Base-by-base conservation (phyloP, 2,888 invertebrate species). In the Sarcophaga subvicina region DNA sequence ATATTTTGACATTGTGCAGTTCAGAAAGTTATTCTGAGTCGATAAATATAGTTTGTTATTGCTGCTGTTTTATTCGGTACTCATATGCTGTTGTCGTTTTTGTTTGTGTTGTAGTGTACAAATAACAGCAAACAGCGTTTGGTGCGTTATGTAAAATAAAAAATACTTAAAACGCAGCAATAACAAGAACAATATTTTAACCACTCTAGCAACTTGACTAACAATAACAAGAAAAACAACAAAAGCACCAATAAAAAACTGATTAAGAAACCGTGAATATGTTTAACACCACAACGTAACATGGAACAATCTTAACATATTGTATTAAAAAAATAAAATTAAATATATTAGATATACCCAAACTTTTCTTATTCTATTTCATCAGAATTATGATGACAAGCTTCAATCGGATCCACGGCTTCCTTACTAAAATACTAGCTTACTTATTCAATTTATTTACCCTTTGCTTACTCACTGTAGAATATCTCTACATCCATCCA, bases 21-120 rank as follows among this genome's bases (percentile, higher is more conserved):
- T 81, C 81, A 69, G 54, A 75, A 81, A 75, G 69, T 81, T 82
- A 82, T 70, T 82, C 81, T 76, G 70, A 70, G 75, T 81, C 81
- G 69, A 75, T 79, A 80, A 80, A 80, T 73, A 73, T 69, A 64
- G 47, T 75, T 80, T 66, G 20, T 79, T 79, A 79, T 63, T 37
- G 37, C 37, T 37, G 37, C 37, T 37, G 37, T 54, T 14, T 12
- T 54, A 14, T 54, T 54, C 17, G 54, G 54, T 66, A 77, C 59
- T 60, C 78, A 70, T 79, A 63, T 70, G 20, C 20, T 70, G 25
- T 64, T 75, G 17, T 69, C n/a, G 37, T 20, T 67, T 14, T 37
- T 37, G 37, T 66, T 37, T 4, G 4, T 54, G 54, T 54, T 54
- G 54, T 17, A 54, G 54, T 54, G 12, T 73, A 59, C 59, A 77